phyloP scores from a whole-genome alignment of 1,140 invertebrate genomes.

The Caenorhabditis latens region DNA sequence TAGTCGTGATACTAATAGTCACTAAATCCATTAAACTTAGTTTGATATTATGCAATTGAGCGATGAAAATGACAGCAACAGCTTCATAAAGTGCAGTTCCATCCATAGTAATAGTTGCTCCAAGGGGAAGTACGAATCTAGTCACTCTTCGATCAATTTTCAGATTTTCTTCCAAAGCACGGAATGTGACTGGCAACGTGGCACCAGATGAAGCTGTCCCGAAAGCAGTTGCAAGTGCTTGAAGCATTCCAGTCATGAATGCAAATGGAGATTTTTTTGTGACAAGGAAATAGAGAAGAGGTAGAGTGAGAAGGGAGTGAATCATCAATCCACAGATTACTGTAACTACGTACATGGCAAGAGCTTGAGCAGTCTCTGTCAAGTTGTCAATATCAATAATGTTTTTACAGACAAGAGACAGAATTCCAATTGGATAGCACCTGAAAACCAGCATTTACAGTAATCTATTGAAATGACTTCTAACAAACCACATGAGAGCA shows the following conservation, averaged over 20 bases:
- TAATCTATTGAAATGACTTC: neutral
- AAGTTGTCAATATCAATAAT: slow-evolving; percentile 89
- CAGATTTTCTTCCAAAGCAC: slow-evolving; percentile 80
- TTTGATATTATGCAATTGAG: slow-evolving; percentile 82
- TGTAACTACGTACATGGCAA: slow-evolving; percentile 92
- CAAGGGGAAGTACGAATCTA: slow-evolving; percentile 94
- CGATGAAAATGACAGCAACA: slow-evolving; percentile 80
- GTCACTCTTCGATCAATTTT: slow-evolving; percentile 83
- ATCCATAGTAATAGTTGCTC: slow-evolving; percentile 78
- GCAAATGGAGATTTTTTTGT: slow-evolving; percentile 86
- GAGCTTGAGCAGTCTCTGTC: slow-evolving; percentile 85
- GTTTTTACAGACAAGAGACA: slow-evolving; percentile 89
- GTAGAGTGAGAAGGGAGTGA: slow-evolving; percentile 73
- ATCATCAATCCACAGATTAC: slow-evolving; percentile 87
- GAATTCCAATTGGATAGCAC: slow-evolving; percentile 91
- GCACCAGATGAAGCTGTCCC: slow-evolving; percentile 93
- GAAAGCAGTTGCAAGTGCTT: slow-evolving; percentile 90
- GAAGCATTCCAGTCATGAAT: slow-evolving; percentile 87
- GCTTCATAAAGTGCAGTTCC: slow-evolving; percentile 81
- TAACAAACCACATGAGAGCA: slow-evolving; percentile 85
- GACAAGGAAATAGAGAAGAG: slow-evolving; percentile 84
- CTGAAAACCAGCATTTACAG: slow-evolving; percentile 79
- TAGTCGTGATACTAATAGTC: slow-evolving; percentile 91
- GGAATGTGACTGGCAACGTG: slow-evolving; percentile 92
- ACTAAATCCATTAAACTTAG: slow-evolving; percentile 82